Evolutionary conservation across 1,140 invertebrate genomes (phyloP).

Genomic region (Orchesella cincta): DNA sequence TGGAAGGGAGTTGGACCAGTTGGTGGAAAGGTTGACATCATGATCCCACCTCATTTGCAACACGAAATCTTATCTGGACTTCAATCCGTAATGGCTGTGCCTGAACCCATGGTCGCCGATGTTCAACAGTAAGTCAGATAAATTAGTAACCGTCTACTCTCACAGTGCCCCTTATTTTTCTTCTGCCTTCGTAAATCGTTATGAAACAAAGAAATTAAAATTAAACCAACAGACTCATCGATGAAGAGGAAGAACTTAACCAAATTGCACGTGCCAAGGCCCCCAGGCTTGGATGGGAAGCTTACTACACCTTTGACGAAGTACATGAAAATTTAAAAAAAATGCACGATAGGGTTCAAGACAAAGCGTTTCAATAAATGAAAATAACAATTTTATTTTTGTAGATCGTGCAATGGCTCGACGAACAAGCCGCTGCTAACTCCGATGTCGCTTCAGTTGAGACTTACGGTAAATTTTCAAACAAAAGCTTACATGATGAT

Average conservation of each 20-base stretch:
- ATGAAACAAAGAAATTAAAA: not conserved
- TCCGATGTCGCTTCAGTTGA: not conserved
- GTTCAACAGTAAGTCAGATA: not conserved
- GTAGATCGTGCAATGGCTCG: constrained; percentile 34
- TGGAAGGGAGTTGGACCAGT: constrained; percentile 34
- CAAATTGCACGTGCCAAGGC: not conserved
- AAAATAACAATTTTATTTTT: not conserved
- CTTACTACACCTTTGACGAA: not conserved
- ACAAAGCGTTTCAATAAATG: not conserved
- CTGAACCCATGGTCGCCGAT: not conserved
- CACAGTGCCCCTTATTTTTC: no score
- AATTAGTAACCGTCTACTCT: not conserved
- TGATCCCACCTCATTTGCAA: constrained; percentile 27
- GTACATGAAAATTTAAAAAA: constrained; percentile 13
- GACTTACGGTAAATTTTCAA: not conserved
- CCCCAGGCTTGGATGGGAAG: constrained; percentile 2
- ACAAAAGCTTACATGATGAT: not conserved
- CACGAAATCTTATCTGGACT: not conserved
- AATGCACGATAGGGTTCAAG: no score
- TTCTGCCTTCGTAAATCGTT: no score
- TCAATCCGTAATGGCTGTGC: not conserved
- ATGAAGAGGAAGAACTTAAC: not conserved
- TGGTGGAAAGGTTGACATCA: constrained; percentile 15
- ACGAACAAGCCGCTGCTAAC: constrained; percentile 32
- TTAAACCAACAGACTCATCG: not conserved